Evolutionary conservation across 2,888 invertebrate genomes (phyloP), one percentile per base, ranked within the genome.

Genomic region (Acanthacorydalis orientalis): DNA sequence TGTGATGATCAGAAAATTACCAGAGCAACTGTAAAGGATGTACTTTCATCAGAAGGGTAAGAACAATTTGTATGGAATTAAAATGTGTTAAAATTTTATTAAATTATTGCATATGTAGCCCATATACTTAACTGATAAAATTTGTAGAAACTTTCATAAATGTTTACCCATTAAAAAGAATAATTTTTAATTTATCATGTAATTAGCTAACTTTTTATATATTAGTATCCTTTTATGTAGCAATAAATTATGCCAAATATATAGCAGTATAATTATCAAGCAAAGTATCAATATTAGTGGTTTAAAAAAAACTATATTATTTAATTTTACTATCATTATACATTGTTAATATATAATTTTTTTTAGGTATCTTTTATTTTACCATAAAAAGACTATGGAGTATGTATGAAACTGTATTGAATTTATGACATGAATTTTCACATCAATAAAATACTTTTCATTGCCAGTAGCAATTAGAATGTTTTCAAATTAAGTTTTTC

Each of bases 1-100:
- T 97, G 97, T 67, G 92, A 97, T 64, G 97, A 98, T 67, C 87
- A 93, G 63, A 77, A 88, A 61, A 91, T 97, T 55, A 91, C 87
- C 1, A 78, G 82, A 57, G 93, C 90, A 15, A 80, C 83, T 54
- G 72, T 92, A 42, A 79, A 84, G 54, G 91, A 95, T 61, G 97
- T 98, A 48, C 73, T 98, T 51, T 84, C 85, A 60, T 93, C 95
- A 60, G 95, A 97, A 74, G 97, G 93, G 83, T 92, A 68, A 65
- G 75, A 65, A 44, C 50, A 32, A 31, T 23, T 31, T 43, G 37
- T 42, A 31, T 15, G 14, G 16, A n/a, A 38, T 37, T 11, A 15
- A 38, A 51, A 45, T n/a, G n/a, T n/a, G n/a, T n/a, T n/a, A n/a
- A n/a, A n/a, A n/a, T n/a, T n/a, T n/a, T n/a, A n/a, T 23, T 33